Evolutionary conservation across 2,113 vertebrate species (phyloP), one percentile per base, ranked within the genome.

Genomic region (Sceloporus tristichus): DNA sequence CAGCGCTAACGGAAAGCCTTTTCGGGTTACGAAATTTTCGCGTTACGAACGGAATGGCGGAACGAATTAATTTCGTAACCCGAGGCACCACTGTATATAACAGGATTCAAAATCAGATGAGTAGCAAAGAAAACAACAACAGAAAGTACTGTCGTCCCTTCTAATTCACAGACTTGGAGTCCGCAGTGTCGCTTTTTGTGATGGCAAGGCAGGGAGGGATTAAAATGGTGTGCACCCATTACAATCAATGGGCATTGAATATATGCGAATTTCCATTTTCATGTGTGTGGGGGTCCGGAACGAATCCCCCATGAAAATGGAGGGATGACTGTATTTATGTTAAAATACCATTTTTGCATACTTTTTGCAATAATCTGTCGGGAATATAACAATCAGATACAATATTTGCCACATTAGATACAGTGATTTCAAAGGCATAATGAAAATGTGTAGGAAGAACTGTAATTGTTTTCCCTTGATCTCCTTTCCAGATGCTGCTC

Each of bases 401-500:
- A 9, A 4, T 73, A 6, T 29, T 29, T 87, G 11, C 2, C 40
- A 3, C 3, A n/a, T 70, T 25, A 70, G 34, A 70, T 5, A 14
- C 65, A 18, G 59, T 81, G 2, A 71, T 10, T 56, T 8, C 62
- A 11, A 1, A 79, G 62, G 3, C 38, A 38, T 70, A 88, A 23
- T 40, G 0, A 75, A 88, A 54, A n/a, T 73, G 73, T 71, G 90
- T 88, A 10, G 11, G 62, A 4, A 86, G 23, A 1, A 0, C 83
- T 87, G 34, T 42, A 9, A 1, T 79, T 62, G 77, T 83, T 88
- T 92, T 27, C 19, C 27, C 4, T 4, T 25, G 0, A 29, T 80
- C 11, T 0, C n/a, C 71, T 84, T 87, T 89, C 93, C 90, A 98
- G 97, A 95, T 96, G 85, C 90, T 98, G 68, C 59, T 97, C 94